phyloP scores from a whole-genome alignment of 2,888 invertebrate species.

The Scotopteryx bipunctaria region DNA sequence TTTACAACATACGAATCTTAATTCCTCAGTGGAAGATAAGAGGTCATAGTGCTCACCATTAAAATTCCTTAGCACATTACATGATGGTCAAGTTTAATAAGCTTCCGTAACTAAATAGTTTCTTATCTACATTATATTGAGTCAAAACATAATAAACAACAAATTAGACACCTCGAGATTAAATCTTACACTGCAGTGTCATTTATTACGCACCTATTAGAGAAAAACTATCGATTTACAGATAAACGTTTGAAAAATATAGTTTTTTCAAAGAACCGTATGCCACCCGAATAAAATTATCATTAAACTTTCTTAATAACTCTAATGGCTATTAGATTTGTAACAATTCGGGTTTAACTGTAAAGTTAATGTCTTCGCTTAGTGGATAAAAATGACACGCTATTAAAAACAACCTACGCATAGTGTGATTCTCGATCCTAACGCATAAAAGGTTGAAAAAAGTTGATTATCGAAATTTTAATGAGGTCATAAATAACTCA shows the following conservation, averaged over 20 bases:
- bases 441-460: conserved; percentile 38
- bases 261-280: conserved; percentile 13
- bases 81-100: conserved; percentile 1
- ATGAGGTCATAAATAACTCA: conserved; percentile 76
- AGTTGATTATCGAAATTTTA: conserved; percentile 75
- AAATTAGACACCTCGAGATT: conserved; percentile 16
- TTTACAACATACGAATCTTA: too few relatives aligned
- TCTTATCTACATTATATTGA: conserved; percentile 4
- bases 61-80: conserved; percentile 7
- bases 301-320: conserved; percentile 46
- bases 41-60: background rate
- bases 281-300: conserved; percentile 42
- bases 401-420: conserved; percentile 71
- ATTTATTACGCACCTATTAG: conserved; percentile 26
- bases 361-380: conserved; percentile 53
- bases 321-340: conserved; percentile 51
- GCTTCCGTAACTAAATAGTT: conserved; percentile 6
- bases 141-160: conserved; percentile 23
- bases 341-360: conserved; percentile 50
- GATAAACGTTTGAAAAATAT: conserved; percentile 20
- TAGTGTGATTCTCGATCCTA: conserved; percentile 37
- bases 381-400: conserved; percentile 60
- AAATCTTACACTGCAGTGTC: conserved; percentile 19
- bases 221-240: conserved; percentile 26
- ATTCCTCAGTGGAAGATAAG: too few relatives aligned